Evolutionary conservation across 2,888 invertebrate species (phyloP).

Genomic region (Celastrina argiolus): DNA sequence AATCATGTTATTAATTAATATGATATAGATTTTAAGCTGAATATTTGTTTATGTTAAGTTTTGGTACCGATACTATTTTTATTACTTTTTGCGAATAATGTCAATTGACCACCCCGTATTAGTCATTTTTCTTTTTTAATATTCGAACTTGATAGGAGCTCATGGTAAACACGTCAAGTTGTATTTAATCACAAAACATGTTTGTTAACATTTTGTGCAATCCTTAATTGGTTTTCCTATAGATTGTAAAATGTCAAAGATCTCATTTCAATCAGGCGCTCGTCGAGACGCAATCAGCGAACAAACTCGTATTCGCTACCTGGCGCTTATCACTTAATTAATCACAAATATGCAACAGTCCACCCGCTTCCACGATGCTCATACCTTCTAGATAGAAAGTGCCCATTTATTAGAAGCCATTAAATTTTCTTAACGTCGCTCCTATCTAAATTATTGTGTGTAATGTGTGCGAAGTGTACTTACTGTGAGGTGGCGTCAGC

Average conservation of each 20-base stretch:
- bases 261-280: slow-evolving; percentile 20
- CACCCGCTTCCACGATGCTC: slow-evolving; percentile 26
- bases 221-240: slow-evolving; percentile 10
- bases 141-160: background rate
- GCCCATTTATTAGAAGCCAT: slow-evolving; percentile 5
- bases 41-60: background rate
- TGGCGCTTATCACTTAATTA: slow-evolving; percentile 36
- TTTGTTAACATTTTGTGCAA: background rate
- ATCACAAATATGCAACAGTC: slow-evolving; percentile 34
- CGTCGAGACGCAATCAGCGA: slow-evolving; percentile 27
- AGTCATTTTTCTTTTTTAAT: background rate
- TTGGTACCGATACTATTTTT: too few species aligned
- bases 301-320: slow-evolving; percentile 28
- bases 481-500: slow-evolving; percentile 89
- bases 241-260: slow-evolving; percentile 19
- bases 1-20: slow-evolving; percentile 16
- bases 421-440: slow-evolving; percentile 7
- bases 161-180: background rate
- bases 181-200: background rate
- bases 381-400: slow-evolving; percentile 18
- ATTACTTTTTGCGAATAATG: background rate
- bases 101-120: background rate
- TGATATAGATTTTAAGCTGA: background rate
- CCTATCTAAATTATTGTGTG: slow-evolving; percentile 11
- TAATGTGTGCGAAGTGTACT: slow-evolving; percentile 54